phyloP scores from a whole-genome alignment of 2,888 invertebrate genomes.

The Acleris holmiana region DNA sequence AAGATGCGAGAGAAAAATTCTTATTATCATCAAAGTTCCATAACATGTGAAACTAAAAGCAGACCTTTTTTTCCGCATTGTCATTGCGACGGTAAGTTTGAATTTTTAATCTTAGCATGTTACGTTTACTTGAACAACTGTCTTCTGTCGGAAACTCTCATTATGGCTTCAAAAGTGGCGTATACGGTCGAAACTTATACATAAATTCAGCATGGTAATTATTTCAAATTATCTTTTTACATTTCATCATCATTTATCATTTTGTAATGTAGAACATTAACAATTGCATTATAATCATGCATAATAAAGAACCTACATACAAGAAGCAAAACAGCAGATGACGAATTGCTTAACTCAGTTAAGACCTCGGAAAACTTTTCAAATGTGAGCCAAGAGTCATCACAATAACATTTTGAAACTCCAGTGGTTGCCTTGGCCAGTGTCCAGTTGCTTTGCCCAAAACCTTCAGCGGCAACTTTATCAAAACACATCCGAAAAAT shows the following conservation, averaged over 20 bases:
- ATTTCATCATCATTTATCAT: constrained; percentile 3
- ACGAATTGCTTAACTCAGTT: background rate
- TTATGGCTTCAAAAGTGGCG: constrained; percentile 2
- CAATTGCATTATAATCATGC: constrained; percentile 2
- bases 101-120: constrained; percentile 3
- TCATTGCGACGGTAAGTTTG: background rate
- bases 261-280: background rate
- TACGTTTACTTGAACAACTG: constrained; percentile 20
- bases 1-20: constrained; percentile 20
- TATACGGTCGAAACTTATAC: background rate
- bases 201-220: constrained; percentile 1
- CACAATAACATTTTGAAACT: constrained; percentile 24
- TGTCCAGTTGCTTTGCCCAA: constrained; percentile 23
- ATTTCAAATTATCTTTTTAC: constrained; percentile 4
- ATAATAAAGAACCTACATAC: too few species aligned
- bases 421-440: constrained; percentile 30
- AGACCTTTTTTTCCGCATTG: background rate
- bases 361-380: constrained; percentile 4
- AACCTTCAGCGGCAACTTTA: constrained; percentile 16
- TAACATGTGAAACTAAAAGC: background rate
- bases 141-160: background rate
- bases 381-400: constrained; percentile 30
- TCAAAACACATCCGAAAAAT: constrained; percentile 7
- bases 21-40: constrained; percentile 11
- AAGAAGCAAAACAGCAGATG: too few species aligned